phyloP scores from a whole-genome alignment of 2,113 vertebrate species.

The Eonycteris spelaea region DNA sequence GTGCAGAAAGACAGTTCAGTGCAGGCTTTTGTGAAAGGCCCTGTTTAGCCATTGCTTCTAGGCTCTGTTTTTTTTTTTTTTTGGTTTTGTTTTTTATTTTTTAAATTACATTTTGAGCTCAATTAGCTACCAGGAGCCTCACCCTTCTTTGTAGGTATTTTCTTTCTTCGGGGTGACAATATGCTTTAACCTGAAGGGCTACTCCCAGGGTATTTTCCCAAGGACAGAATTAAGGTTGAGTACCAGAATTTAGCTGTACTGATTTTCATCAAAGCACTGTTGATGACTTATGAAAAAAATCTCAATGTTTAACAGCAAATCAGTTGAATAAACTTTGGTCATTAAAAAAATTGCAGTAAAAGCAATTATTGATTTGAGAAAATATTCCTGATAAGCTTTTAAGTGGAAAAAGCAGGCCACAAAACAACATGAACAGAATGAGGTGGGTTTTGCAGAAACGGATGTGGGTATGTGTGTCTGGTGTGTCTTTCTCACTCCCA shows the following conservation, averaged over 20 bases:
- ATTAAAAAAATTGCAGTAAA: not conserved
- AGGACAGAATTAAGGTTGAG: not conserved
- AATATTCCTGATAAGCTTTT: not conserved
- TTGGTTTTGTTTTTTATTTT: not conserved
- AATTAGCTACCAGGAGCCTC: not conserved
- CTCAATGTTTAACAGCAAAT: not conserved
- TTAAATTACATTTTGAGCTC: not conserved
- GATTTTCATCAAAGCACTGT: not conserved
- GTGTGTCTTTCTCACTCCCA: fast-evolving
- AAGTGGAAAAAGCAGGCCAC: not conserved
- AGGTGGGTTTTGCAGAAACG: not conserved
- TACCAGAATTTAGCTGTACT: not conserved
- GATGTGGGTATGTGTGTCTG: fast-evolving
- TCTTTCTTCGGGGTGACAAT: not conserved
- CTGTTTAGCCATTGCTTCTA: not conserved
- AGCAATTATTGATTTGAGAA: not conserved
- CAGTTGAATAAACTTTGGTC: not conserved
- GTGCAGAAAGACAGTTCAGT: too few species aligned
- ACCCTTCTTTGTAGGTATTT: not conserved
- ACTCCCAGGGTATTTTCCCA: not conserved
- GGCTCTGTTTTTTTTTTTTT: not conserved
- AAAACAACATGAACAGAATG: not conserved
- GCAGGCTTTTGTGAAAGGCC: not conserved
- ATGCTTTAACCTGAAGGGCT: not conserved
- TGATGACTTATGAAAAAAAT: not conserved